Base-by-base conservation (phyloP, 2,113 vertebrate species). In the Seriola rivoliana region DNA sequence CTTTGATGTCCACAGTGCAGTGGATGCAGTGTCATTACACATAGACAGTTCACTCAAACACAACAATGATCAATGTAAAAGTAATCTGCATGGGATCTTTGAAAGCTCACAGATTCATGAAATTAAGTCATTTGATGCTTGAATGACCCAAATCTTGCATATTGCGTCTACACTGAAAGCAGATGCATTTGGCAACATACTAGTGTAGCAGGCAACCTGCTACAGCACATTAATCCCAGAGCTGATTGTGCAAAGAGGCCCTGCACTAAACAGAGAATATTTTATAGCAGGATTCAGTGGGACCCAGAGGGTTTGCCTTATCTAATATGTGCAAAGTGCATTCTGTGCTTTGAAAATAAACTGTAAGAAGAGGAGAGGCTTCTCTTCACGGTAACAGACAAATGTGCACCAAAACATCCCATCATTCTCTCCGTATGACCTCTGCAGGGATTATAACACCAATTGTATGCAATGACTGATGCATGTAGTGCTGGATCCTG, bases 361-460 rank as follows among this genome's bases (percentile, higher is more conserved):
- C 67, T 77, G 62, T 7, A 55, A 59, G 72, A 78, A 57, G 46
- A 67, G 44, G 60, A 81, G 71, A 79, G 44, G 58, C 55, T 68
- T 72, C 32, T 75, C 58, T 75, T 82, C 72, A 66, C 25, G 46
- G 68, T 71, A 57, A 72, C 65, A 60, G 66, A 84, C 63, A 84
- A 86, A 85, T 78, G 64, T 85, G 65, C 78, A 78, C 54, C 79
- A 87, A 90, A 82, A 89, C 83, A 88, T 78, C 76, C 68, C 67
- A 88, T 92, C 68, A 82, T 67, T 74, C 82, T 91, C 78, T 76
- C 82, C 13, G 21, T 76, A 46, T 57, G 84, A 78, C 78, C 80
- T 81, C 88, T 75, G 76, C 81, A 60, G 81, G 85, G 85, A 92
- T 91, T 92, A 85, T 82, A 77, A 85, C 82, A 80, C 59, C 79